Conservation (phyloP, 2,797 vertebrate genomes). For the Callimico goeldii region DNA sequence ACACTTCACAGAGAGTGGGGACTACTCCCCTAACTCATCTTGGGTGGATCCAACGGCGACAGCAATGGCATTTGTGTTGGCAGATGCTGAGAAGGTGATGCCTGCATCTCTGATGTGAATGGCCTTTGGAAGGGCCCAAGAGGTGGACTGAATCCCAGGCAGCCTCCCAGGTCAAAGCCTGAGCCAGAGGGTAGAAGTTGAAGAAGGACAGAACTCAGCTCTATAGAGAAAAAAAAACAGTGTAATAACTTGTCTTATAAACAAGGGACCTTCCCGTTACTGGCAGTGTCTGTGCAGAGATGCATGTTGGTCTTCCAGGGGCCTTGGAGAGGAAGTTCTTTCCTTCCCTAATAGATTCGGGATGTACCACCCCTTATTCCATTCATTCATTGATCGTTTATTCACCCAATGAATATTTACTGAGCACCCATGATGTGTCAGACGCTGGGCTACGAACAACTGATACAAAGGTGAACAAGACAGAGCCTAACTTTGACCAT, state of each 20-base stretch:
- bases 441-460: neutral
- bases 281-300: neutral
- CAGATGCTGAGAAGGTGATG: neutral
- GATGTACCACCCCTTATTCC: neutral
- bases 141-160: neutral
- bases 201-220: neutral
- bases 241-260: neutral
- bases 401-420: neutral
- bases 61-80: neutral
- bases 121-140: neutral
- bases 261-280: neutral
- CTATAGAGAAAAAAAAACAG: neutral
- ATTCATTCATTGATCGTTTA: neutral
- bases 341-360: neutral
- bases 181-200: neutral
- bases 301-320: neutral
- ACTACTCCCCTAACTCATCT: neutral
- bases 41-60: neutral
- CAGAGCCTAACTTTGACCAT: neutral
- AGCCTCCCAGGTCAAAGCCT: neutral
- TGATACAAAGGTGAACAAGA: neutral
- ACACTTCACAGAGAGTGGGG: neutral
- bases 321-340: neutral
- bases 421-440: neutral
- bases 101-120: neutral